Evolutionary conservation across 2,113 vertebrate species (phyloP), one percentile per base, ranked within the genome.

Genomic region (western clawed frog (Xenopus tropicalis)): DNA sequence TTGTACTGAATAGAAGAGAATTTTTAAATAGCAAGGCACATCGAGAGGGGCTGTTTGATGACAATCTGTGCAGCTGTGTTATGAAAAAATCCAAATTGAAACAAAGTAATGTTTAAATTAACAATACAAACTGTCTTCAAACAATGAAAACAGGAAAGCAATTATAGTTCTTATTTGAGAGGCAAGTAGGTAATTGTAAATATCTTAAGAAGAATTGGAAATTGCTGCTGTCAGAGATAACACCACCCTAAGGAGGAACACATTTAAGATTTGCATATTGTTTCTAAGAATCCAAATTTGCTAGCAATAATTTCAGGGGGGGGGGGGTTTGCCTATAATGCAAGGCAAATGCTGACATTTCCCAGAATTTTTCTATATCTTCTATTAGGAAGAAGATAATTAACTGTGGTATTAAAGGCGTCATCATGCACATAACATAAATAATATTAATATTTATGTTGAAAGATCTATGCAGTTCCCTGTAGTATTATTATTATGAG

Each of bases 41-140:
- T 58, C 25, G 43, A 43, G 44, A 52, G 66, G 66, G 66, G 13
- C 21, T 62, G 25, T 69, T 43, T 75, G 66, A 54, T 69, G 73
- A 63, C 24, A 24, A 11, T 69, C 46, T 37, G 54, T 69, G 51
- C 73, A 69, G 73, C 66, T 75, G 66, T 69, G 58, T 75, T 69
- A 62, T 69, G 73, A 76, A 46, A n/a, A 69, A 61, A 63, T 76
- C 66, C 66, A 62, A 63, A 69, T 43, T 48, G 46, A 76, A 69
- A 75, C 57, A 69, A 69, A 69, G 52, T 29, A 69, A 76, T 76
- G 58, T 69, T 76, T 76, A 76, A 76, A 62, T 48, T 69, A 59
- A 56, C 44, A 63, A 69, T 51, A 59, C 46, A 74, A 74, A 68
- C 65, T 44, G 66, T 54, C 73, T 76, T 52, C 42, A 75, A 54